These are phyloP conservation scores for Urocitellus parryii DNA, from an alignment of 2,113 vertebrate species.

Conservation along the genomic window DNA sequence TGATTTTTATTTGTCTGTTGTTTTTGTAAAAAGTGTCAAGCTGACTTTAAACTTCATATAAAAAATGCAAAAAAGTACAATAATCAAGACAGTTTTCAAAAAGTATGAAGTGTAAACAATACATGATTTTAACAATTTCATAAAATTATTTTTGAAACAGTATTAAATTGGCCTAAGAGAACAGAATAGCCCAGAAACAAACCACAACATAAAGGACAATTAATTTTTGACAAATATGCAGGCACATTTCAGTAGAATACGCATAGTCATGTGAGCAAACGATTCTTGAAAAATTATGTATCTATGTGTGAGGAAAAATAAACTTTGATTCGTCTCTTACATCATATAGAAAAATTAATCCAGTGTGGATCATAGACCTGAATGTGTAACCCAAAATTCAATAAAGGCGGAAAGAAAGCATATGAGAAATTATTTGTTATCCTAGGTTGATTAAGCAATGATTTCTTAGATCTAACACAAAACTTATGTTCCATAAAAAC, in stretches of 20 bases:
- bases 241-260: not conserved
- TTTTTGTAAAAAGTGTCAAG: not conserved
- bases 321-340: not conserved
- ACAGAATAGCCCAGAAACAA: not conserved
- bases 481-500: not conserved
- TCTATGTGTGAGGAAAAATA: not conserved
- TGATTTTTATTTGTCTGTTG: too few relatives aligned
- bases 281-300: not conserved
- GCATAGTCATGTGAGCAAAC: not conserved
- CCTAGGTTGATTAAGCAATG: not conserved
- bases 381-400: not conserved
- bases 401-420: not conserved
- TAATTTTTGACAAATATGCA: not conserved
- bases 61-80: not conserved
- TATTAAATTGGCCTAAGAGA: not conserved
- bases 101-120: not conserved
- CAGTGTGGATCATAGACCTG: not conserved
- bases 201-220: not conserved
- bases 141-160: not conserved
- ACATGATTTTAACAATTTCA: not conserved
- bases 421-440: not conserved
- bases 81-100: not conserved
- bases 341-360: not conserved
- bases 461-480: not conserved
- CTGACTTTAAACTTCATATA: not conserved